A percentile compares a stretch with the other conserved stretches of the same genome.
Conservation (phyloP, 1,140 invertebrate species). For the Eriosoma lanigerum region DNA sequence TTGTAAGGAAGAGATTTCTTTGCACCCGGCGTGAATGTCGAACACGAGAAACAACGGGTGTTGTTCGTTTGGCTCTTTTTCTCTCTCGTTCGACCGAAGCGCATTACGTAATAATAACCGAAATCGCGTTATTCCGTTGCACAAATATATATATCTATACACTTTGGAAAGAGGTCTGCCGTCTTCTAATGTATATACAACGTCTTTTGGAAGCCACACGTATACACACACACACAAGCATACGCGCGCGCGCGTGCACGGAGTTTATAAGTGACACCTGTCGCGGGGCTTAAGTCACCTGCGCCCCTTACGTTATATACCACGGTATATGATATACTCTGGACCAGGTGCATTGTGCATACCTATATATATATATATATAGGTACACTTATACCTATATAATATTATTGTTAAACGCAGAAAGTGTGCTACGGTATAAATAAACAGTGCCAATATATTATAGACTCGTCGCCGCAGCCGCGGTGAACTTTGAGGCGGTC, state of each 20-base stretch:
- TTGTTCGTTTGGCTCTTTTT: background rate
- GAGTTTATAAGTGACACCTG: conserved; percentile 40
- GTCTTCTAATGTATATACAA: too few relatives aligned
- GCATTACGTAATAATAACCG: conserved; percentile 2
- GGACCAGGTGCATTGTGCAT: conserved; percentile 12
- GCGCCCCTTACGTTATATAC: background rate
- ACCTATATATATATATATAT: background rate
- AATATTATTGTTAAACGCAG: background rate
- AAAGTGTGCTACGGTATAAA: background rate
- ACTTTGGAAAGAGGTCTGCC: too few relatives aligned
- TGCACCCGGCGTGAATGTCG: background rate
- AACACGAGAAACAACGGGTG: background rate
- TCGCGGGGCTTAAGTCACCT: conserved; percentile 44
- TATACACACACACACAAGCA: background rate
- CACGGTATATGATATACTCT: background rate
- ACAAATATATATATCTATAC: too few relatives aligned
- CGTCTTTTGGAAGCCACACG: conserved; percentile 38
- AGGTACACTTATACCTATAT: background rate
- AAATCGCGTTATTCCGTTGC: background rate
- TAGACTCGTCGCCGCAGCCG: background rate
- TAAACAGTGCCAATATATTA: background rate
- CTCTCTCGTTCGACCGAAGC: background rate
- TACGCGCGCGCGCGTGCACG: background rate
- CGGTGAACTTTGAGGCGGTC: too few relatives aligned
- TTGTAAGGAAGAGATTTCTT: background rate